These are phyloP conservation scores for Poecilia wingei DNA, from an alignment of 2,797 vertebrate species.

Conservation along the genomic window DNA sequence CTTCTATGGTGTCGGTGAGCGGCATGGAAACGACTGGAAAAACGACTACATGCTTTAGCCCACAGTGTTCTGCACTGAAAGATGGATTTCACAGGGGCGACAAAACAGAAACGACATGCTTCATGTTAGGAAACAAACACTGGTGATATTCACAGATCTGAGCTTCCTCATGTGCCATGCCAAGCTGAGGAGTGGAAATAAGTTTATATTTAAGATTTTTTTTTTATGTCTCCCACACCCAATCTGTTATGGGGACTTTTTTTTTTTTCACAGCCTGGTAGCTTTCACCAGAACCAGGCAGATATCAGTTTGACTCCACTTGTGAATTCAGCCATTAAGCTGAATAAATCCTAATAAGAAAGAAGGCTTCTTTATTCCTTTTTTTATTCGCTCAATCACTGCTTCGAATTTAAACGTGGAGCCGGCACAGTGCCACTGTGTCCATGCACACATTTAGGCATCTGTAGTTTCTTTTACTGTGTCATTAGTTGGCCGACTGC, in stretches of 20 bases:
- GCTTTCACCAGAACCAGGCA: not conserved
- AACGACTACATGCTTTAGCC: not conserved
- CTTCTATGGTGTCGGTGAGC: not conserved
- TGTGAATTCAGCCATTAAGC: not conserved
- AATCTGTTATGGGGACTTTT: slow-evolving; percentile 5
- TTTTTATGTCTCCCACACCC: slow-evolving; percentile 1
- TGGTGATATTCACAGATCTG: slow-evolving; percentile 3
- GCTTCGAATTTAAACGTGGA: not conserved
- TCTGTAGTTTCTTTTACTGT: slow-evolving; percentile 61
- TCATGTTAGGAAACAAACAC: slow-evolving; percentile 5
- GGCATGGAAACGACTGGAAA: not conserved
- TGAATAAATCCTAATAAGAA: not conserved
- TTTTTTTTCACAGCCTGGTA: slow-evolving; percentile 6
- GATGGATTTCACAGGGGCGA: not conserved
- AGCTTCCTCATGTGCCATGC: not conserved
- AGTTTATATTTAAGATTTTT: not conserved
- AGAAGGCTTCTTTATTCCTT: slow-evolving; percentile 1
- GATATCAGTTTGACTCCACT: not conserved
- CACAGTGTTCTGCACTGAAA: not conserved
- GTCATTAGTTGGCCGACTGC: slow-evolving; percentile 69
- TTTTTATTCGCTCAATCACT: not conserved
- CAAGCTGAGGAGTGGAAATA: not conserved
- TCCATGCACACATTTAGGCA: slow-evolving; percentile 48
- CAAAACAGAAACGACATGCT: not conserved
- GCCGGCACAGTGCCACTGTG: slow-evolving; percentile 41